Conservation (phyloP, 2,888 invertebrate genomes). For the Buathra laborator region DNA sequence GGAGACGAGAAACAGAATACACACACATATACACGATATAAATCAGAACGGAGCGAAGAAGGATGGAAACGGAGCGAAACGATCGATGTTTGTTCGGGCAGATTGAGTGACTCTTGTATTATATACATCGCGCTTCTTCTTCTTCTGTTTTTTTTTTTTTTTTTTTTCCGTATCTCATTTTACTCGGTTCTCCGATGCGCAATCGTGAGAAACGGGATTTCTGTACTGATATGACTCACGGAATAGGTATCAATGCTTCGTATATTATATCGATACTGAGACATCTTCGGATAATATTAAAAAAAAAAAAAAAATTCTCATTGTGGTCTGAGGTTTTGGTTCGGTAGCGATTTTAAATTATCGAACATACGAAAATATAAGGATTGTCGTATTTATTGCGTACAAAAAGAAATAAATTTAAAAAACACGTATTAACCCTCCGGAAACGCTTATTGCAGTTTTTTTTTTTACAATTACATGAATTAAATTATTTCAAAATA, state of each 20-base stretch:
- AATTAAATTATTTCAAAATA: no score
- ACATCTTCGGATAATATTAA: slow-evolving; percentile 11
- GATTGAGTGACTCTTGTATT: slow-evolving; percentile 56
- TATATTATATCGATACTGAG: slow-evolving; percentile 30
- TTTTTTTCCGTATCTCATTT: slow-evolving; percentile 41
- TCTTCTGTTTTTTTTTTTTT: slow-evolving; percentile 23
- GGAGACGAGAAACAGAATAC: slow-evolving; percentile 30
- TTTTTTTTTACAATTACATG: no score
- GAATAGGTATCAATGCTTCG: slow-evolving; percentile 5
- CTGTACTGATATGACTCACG: slow-evolving; percentile 31
- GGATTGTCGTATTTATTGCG: background rate
- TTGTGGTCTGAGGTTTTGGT: slow-evolving; percentile 30
- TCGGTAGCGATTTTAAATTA: slow-evolving; percentile 38
- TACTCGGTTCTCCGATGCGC: slow-evolving; percentile 22
- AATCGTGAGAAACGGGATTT: slow-evolving; percentile 62
- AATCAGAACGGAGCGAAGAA: slow-evolving; percentile 15
- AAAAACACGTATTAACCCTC: no score
- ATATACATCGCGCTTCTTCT: slow-evolving; percentile 30
- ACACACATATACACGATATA: background rate
- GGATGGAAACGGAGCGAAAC: slow-evolving; percentile 49
- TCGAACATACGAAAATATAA: background rate
- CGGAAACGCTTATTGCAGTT: no score
- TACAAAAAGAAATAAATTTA: no score
- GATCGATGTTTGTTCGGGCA: slow-evolving; percentile 60
- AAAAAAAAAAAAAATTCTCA: background rate